A percentile compares a stretch with the other conserved stretches of the same genome.
These are phyloP conservation scores for Anolis sagrei DNA, from an alignment of 2,113 vertebrate species.

Conservation along the genomic window DNA sequence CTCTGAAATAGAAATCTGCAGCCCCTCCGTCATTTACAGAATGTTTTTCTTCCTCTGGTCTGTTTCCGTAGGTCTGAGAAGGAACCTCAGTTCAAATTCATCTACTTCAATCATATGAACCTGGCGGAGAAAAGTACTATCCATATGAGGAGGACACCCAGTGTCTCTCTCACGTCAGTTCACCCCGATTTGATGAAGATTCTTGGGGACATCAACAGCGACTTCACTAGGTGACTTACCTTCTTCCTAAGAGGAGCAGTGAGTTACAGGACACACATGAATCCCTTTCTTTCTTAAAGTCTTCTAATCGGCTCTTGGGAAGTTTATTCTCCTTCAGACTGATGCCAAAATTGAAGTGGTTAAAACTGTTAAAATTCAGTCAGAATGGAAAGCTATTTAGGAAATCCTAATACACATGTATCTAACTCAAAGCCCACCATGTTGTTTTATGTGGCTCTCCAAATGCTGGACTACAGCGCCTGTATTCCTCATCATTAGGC, in stretches of 20 bases:
- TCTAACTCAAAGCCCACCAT: too few relatives aligned
- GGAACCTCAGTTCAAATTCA: slow-evolving; percentile 98
- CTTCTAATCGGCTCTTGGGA: not conserved
- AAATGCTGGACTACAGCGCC: too few relatives aligned
- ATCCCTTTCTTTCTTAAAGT: not conserved
- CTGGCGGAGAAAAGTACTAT: slow-evolving; percentile 98
- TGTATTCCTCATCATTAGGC: too few relatives aligned
- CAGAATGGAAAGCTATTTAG: too few relatives aligned
- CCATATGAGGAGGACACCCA: slow-evolving; percentile 96
- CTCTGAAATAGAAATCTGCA: not conserved
- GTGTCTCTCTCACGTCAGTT: slow-evolving; percentile 91
- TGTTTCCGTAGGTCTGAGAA: slow-evolving; percentile 87
- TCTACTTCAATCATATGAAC: slow-evolving; percentile 99
- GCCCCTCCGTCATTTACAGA: not conserved
- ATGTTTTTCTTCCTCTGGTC: not conserved
- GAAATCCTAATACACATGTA: too few relatives aligned
- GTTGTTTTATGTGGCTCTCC: too few relatives aligned
- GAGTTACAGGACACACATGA: not conserved
- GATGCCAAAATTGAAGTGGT: not conserved
- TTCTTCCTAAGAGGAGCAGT: not conserved
- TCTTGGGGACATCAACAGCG: slow-evolving; percentile 96
- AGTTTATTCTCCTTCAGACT: not conserved
- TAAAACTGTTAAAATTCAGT: too few relatives aligned
- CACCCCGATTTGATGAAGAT: slow-evolving; percentile 99
- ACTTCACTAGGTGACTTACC: slow-evolving; percentile 88